Evolutionary conservation across 1,140 invertebrate genomes (phyloP).

Genomic region (Plectrocnemia conspersa): DNA sequence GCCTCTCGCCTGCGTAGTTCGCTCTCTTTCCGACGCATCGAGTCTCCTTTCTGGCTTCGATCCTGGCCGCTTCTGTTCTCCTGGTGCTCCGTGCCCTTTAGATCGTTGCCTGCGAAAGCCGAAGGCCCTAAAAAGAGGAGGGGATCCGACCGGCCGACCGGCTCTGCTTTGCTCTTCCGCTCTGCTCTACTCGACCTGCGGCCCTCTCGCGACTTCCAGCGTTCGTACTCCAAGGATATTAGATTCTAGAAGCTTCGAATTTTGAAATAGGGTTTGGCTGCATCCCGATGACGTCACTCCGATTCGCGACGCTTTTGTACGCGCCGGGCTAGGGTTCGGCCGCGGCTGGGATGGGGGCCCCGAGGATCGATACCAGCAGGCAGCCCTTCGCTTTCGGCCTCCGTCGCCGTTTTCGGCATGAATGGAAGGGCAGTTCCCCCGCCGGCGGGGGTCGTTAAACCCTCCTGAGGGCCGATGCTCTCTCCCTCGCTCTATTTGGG

Average conservation of each 20-base stretch:
- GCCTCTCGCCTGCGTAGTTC: too few relatives aligned
- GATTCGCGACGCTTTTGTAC: too few relatives aligned
- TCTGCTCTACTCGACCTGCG: slow-evolving; percentile 8
- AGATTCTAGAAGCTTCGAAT: too few relatives aligned
- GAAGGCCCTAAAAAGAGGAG: too few relatives aligned
- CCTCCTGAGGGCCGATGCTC: too few relatives aligned
- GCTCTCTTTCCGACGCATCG: slow-evolving; percentile 1
- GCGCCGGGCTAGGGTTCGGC: too few relatives aligned
- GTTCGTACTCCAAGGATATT: too few relatives aligned
- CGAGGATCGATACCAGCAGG: slow-evolving; percentile 11
- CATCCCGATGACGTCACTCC: not conserved
- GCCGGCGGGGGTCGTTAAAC: too few relatives aligned
- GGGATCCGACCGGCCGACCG: not conserved
- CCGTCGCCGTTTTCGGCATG: not conserved
- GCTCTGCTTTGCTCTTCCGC: not conserved
- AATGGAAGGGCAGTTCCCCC: slow-evolving; percentile 5
- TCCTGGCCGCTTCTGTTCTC: slow-evolving; percentile 23
- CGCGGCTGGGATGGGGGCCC: not conserved
- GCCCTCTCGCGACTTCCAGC: not conserved
- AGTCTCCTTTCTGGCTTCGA: slow-evolving; percentile 1
- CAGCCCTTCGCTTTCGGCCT: not conserved
- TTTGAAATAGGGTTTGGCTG: too few relatives aligned
- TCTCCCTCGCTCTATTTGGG: too few relatives aligned
- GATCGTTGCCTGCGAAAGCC: slow-evolving; percentile 16
- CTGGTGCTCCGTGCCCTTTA: slow-evolving; percentile 34